Conservation (phyloP, 1,140 invertebrate species). For the Ditylenchus dipsaci region DNA sequence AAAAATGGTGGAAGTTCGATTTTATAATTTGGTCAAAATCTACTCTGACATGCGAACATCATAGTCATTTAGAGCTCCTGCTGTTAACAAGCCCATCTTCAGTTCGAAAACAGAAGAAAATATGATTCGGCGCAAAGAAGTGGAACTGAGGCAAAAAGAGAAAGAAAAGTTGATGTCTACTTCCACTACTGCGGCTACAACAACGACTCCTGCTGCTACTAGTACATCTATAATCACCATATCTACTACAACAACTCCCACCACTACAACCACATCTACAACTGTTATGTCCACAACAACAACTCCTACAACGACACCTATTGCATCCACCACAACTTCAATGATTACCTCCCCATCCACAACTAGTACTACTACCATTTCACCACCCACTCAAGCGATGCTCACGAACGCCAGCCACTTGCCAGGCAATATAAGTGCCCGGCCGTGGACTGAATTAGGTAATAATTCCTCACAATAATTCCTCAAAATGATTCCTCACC, state of each 20-base stretch:
- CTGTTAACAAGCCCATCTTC: background rate
- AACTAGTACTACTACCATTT: background rate
- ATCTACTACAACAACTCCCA: conserved; percentile 3
- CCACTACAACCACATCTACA: conserved; percentile 5
- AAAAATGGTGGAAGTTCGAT: too few species aligned
- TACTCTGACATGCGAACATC: too few species aligned
- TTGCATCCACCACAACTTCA: background rate
- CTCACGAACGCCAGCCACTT: background rate
- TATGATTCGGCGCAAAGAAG: conserved; percentile 15
- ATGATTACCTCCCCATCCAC: background rate
- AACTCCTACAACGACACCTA: background rate
- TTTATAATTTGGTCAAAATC: too few species aligned
- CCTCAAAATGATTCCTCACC: too few species aligned
- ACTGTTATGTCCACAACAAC: conserved; percentile 1
- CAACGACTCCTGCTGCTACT: background rate
- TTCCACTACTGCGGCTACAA: conserved; percentile 4
- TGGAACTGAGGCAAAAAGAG: conserved; percentile 13
- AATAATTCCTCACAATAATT: background rate
- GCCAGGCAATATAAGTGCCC: background rate
- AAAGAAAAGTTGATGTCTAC: conserved; percentile 10
- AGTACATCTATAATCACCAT: conserved; percentile 1
- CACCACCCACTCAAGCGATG: background rate
- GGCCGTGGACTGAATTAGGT: background rate
- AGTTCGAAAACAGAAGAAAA: conserved; percentile 23
- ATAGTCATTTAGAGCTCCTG: too few species aligned